Evolutionary conservation across 92 coral and sea anemone species (phyloP).

Genomic region (Zoanthus sociatus): DNA sequence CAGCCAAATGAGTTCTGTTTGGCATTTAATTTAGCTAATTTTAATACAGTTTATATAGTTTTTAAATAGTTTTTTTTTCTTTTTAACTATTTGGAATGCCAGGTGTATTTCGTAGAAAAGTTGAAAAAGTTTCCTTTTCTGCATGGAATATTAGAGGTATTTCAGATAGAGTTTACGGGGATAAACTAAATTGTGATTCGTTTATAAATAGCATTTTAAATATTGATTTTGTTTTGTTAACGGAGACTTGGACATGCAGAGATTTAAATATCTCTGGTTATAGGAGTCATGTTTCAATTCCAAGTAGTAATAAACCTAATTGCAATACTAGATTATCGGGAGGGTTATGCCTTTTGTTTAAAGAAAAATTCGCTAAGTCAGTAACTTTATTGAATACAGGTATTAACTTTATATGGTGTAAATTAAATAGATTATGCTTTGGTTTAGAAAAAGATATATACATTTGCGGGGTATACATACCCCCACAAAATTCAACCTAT

Average conservation of each 20-base stretch:
- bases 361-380: neutral
- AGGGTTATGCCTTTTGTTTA: slow-evolving; percentile 9
- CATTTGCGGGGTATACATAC: slow-evolving; percentile 11
- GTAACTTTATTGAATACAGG: neutral
- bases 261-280: slow-evolving; percentile 31
- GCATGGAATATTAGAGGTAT: slow-evolving; percentile 56
- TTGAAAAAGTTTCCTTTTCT: slow-evolving; percentile 36
- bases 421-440: slow-evolving; percentile 5
- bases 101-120: neutral
- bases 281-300: slow-evolving; percentile 28
- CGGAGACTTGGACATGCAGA: slow-evolving; percentile 46
- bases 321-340: slow-evolving; percentile 23
- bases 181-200: slow-evolving; percentile 26
- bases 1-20: slow-evolving; percentile 36
- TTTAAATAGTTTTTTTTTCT: neutral
- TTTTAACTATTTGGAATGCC: slow-evolving; percentile 17
- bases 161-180: slow-evolving; percentile 23
- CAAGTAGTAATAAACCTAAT: neutral
- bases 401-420: slow-evolving; percentile 11
- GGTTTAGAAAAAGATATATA: slow-evolving; percentile 5
- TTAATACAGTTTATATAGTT: slow-evolving; percentile 18
- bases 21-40: neutral
- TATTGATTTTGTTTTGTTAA: slow-evolving; percentile 44
- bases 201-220: slow-evolving; percentile 10
- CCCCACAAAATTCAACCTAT: neutral